phyloP scores from a whole-genome alignment of 2,888 invertebrate species.

The Scaptomyza parva region DNA sequence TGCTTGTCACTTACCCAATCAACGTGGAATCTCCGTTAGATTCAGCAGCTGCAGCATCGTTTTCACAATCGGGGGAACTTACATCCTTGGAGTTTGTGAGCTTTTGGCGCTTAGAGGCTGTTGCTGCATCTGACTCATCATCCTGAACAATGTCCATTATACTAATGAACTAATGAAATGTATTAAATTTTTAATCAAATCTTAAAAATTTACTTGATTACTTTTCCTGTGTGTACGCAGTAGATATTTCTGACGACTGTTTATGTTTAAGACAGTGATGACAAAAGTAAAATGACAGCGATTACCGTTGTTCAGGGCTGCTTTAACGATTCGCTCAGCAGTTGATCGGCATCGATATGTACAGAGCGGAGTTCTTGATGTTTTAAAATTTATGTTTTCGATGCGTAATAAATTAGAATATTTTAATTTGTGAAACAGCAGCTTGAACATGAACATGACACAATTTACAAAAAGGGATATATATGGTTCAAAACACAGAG shows the following conservation, averaged over 20 bases:
- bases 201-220: neutral
- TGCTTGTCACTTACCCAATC: slow-evolving; percentile 16
- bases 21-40: slow-evolving; percentile 4
- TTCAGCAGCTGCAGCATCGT: slow-evolving; percentile 13
- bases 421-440: neutral
- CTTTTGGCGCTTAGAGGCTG: slow-evolving; percentile 61
- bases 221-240: slow-evolving; percentile 49
- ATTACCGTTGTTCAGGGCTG: slow-evolving; percentile 22
- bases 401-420: slow-evolving; percentile 3
- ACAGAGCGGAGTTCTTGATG: neutral
- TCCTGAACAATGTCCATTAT: slow-evolving; percentile 57
- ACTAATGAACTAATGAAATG: neutral
- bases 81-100: slow-evolving; percentile 33
- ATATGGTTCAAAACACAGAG: neutral
- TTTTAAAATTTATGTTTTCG: slow-evolving; percentile 15
- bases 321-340: neutral
- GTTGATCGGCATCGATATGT: slow-evolving; percentile 18
- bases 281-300: slow-evolving; percentile 14
- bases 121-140: slow-evolving; percentile 19
- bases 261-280: slow-evolving; percentile 58
- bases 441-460: neutral
- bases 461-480: neutral
- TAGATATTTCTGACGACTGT: slow-evolving; percentile 52
- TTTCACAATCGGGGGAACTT: slow-evolving; percentile 7
- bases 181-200: neutral